These are phyloP conservation scores for Spicauda simplicius DNA, from an alignment of 2,888 invertebrate genomes.

Conservation along the genomic window DNA sequence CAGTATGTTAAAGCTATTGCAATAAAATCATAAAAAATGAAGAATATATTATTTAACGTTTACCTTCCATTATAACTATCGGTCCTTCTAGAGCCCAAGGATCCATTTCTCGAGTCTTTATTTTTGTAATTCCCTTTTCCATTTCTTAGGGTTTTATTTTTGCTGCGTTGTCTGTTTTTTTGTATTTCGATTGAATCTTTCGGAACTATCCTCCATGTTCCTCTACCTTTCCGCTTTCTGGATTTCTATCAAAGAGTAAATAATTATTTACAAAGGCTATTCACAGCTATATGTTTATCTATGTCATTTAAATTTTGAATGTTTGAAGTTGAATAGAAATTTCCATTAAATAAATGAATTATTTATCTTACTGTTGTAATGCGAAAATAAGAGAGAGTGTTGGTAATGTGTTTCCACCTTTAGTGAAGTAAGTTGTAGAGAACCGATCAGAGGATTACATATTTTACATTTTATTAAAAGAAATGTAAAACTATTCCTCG, in stretches of 20 bases:
- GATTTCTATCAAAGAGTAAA: conserved; percentile 51
- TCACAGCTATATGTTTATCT: no score
- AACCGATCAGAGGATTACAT: no score
- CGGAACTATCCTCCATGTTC: conserved; percentile 60
- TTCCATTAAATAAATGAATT: neutral
- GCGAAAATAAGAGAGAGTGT: neutral
- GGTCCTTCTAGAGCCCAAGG: no score
- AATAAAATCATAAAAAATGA: no score
- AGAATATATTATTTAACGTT: no score
- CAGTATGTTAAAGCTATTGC: no score
- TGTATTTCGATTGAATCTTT: conserved; percentile 69
- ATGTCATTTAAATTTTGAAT: no score
- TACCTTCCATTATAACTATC: no score
- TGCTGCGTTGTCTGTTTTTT: conserved; percentile 51
- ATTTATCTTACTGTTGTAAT: neutral
- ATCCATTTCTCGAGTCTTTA: neutral
- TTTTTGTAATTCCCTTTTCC: neutral
- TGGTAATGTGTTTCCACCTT: neutral
- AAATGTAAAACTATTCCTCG: no score
- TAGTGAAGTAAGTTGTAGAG: no score
- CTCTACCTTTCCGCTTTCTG: conserved; percentile 29
- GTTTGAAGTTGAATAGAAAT: neutral
- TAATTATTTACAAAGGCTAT: no score
- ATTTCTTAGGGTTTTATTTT: neutral
- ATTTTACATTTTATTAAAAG: no score